These are phyloP conservation scores for Protobothrops flavoviridis DNA, from an alignment of 2,113 vertebrate genomes.

Conservation along the genomic window DNA sequence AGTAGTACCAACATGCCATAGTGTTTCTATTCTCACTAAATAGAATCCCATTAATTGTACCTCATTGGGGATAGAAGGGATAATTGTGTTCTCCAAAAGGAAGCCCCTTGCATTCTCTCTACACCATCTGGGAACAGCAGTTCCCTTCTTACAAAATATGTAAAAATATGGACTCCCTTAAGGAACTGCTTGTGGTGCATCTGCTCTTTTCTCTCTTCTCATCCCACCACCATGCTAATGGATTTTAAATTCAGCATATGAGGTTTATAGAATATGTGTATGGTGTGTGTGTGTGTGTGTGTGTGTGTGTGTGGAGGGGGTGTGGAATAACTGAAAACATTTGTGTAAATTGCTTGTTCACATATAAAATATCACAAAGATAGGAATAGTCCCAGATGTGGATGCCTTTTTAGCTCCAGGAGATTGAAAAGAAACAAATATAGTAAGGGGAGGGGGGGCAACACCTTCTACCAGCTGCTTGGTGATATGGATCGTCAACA, in stretches of 20 bases:
- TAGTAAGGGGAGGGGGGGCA: neutral
- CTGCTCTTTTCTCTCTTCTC: constrained; percentile 73
- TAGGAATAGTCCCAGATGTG: constrained; percentile 64
- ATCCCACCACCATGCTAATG: constrained; percentile 80
- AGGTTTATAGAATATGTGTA: constrained; percentile 60
- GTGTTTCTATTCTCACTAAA: constrained; percentile 79
- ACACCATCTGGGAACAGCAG: constrained; percentile 83
- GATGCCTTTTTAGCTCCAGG: constrained; percentile 63
- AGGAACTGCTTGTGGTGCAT: constrained; percentile 81
- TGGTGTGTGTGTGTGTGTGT: constrained; percentile 20
- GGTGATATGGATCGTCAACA: constrained; percentile 27
- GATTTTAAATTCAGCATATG: constrained; percentile 81
- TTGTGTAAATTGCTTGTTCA: constrained; percentile 78
- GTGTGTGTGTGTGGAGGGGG: constrained; percentile 43
- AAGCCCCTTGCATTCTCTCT: constrained; percentile 79
- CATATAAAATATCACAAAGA: constrained; percentile 75
- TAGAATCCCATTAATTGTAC: constrained; percentile 77
- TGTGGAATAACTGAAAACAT: constrained; percentile 71
- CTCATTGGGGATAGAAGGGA: constrained; percentile 40
- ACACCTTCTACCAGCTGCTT: constrained; percentile 27
- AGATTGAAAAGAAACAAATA: constrained; percentile 71
- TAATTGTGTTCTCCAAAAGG: constrained; percentile 80
- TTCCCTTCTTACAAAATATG: constrained; percentile 87
- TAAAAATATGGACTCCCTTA: constrained; percentile 88
- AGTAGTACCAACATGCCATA: constrained; percentile 46